A percentile compares a stretch with the other conserved stretches of the same genome.
phyloP scores from a whole-genome alignment of 2,113 vertebrate species.

The Phalacrocorax carbo region DNA sequence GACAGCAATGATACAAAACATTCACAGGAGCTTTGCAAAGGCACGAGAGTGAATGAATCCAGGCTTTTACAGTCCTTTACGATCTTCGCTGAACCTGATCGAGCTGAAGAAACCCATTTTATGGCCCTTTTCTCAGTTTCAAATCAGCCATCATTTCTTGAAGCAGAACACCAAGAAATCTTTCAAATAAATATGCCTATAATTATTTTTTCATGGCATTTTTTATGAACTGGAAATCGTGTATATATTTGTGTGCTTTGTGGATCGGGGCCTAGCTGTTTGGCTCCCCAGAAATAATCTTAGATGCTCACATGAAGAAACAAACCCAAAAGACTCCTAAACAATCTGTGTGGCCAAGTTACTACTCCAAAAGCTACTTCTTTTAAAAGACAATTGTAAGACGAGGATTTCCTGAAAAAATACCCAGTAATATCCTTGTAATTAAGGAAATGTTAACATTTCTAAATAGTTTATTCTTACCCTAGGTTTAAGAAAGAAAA shows the following conservation, averaged over 20 bases:
- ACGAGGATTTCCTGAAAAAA: neutral
- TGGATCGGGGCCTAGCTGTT: neutral
- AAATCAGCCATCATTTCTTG: neutral
- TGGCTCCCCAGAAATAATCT: neutral
- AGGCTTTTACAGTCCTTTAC: conserved; percentile 52
- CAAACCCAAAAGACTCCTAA: neutral
- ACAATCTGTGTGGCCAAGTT: neutral
- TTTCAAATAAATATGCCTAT: conserved; percentile 6
- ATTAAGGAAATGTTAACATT: neutral
- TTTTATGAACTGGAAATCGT: conserved; percentile 5
- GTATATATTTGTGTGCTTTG: neutral
- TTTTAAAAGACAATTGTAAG: neutral
- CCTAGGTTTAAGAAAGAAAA: neutral
- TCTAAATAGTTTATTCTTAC: neutral
- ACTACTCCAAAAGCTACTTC: neutral
- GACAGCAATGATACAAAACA: conserved; percentile 56
- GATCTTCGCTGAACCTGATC: conserved; percentile 36
- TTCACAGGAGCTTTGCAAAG: conserved; percentile 43
- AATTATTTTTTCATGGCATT: neutral
- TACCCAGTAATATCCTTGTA: neutral
- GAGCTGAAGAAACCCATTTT: conserved; percentile 39
- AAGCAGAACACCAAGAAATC: neutral
- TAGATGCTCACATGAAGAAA: neutral
- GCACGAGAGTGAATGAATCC: conserved; percentile 34
- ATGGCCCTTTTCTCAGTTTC: conserved; percentile 25